These are phyloP conservation scores for Crocuta crocuta DNA, from an alignment of 2,113 vertebrate genomes.

Conservation along the genomic window DNA sequence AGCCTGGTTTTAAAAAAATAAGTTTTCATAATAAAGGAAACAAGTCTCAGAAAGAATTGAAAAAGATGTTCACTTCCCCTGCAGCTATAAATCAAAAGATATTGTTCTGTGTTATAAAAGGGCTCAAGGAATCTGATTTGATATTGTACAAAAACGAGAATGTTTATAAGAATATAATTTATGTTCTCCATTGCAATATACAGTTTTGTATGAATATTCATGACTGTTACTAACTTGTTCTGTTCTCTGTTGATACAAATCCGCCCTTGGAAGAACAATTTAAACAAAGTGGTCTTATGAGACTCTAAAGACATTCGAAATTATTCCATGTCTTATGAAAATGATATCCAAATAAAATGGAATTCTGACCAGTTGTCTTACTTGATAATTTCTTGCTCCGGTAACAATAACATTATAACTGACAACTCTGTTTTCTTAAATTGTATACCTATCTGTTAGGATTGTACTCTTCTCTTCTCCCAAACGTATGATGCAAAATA, in stretches of 20 bases:
- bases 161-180: slow-evolving; percentile 31
- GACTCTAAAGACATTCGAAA: slow-evolving; percentile 39
- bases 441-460: background rate
- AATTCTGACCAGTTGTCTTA: background rate
- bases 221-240: background rate
- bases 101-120: slow-evolving; percentile 42
- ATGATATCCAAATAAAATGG: background rate
- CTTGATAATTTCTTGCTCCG: background rate
- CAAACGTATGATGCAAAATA: background rate
- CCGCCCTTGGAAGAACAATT: slow-evolving; percentile 54
- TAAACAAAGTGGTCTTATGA: slow-evolving; percentile 55
- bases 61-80: background rate
- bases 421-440: background rate
- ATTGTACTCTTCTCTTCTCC: background rate
- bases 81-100: slow-evolving; percentile 52
- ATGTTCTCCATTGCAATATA: slow-evolving; percentile 12
- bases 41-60: background rate
- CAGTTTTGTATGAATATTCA: slow-evolving; percentile 64
- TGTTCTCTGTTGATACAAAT: slow-evolving; percentile 52
- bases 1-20: background rate
- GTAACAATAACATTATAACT: background rate
- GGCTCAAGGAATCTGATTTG: slow-evolving; percentile 20
- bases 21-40: slow-evolving; percentile 47
- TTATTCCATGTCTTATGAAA: slow-evolving; percentile 44
- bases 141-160: background rate